Base-by-base conservation (phyloP, 1,140 invertebrate genomes). In the Gonatopus flavifemur region DNA sequence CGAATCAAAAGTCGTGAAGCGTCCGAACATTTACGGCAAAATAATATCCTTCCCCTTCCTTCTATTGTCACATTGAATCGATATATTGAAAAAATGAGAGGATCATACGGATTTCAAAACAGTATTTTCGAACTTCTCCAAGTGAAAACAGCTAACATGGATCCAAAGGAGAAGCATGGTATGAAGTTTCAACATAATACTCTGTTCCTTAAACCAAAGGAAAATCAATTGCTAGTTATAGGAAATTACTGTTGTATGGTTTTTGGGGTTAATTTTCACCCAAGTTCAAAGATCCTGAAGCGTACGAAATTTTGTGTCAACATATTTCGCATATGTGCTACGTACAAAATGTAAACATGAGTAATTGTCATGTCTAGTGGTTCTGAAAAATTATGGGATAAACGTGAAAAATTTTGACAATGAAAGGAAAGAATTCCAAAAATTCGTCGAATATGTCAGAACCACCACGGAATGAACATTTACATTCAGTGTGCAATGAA, bases 81-180 rank as follows among this genome's bases (percentile, higher is more conserved):
- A 30, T 44, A 41, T 13, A 21, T 41, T 10, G 28, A 41, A 24
- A 18, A 41, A 8, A 41, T 41, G 9, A 41, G 28, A 41, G 39
- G 18, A 22, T 20, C 21, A 3, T 41, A 41, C 20, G 39, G 39
- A 25, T 41, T 22, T 24, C 20, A 41, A 12, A 12, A 41, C 12
- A 21, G 16, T 24, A 25, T 24, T 3, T 41, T 41, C 21, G n/a
- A 41, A 22, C 10, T 19, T 4, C 28, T 41, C 20, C 6, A 8
- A 21, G 7, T 24, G 2, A 45, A 45, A 45, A 45, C 28, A n/a
- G 16, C 21, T 7, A 41, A 21, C 16, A 24, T 21, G 39, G 21
- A 41, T 15, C 33, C 7, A 15, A 15, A 7, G 6, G 33, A 36
- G 12, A 16, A 13, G 6, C 5, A 13, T 7, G 33, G 33, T 36